A percentile compares a stretch with the other conserved stretches of the same genome.
These are phyloP conservation scores for Macquaria ambigua DNA, from an alignment of 2,113 vertebrate genomes.

Conservation along the genomic window DNA sequence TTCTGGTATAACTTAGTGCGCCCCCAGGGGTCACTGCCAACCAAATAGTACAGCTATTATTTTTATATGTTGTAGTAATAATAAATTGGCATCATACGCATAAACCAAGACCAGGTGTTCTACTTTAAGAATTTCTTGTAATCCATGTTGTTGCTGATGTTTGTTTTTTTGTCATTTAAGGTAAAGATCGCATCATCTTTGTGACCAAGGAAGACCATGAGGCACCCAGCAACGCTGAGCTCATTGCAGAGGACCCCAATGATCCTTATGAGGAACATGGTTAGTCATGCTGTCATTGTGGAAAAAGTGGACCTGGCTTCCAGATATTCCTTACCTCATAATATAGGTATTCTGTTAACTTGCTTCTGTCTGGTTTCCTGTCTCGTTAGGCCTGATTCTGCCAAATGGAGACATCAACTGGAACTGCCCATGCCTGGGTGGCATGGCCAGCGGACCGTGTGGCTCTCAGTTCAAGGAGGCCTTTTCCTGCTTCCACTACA, in stretches of 20 bases:
- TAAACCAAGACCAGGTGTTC: no score
- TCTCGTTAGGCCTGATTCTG: slow-evolving; percentile 90
- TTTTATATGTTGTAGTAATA: background rate
- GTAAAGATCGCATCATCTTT: slow-evolving; percentile 87
- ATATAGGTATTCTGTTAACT: background rate
- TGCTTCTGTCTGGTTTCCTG: background rate
- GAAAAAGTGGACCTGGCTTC: background rate
- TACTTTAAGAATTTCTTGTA: background rate
- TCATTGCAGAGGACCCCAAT: slow-evolving; percentile 95
- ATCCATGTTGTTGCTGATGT: background rate
- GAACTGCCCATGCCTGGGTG: slow-evolving; percentile 98
- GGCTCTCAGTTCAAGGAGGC: slow-evolving; percentile 98
- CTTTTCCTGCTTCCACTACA: slow-evolving; percentile 98
- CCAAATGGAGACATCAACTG: slow-evolving; percentile 97
- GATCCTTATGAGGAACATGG: slow-evolving; percentile 95
- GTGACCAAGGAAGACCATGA: slow-evolving; percentile 93
- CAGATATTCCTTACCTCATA: background rate
- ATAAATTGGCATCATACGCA: background rate
- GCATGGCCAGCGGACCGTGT: slow-evolving; percentile 97
- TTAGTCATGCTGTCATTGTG: slow-evolving; percentile 67
- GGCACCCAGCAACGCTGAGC: slow-evolving; percentile 94
- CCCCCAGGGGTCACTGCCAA: background rate
- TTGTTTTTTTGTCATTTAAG: slow-evolving; percentile 54
- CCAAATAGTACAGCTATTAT: background rate
- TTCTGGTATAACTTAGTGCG: rapidly evolving